Base-by-base conservation (phyloP, 2,888 invertebrate species). In the Eubasilissa splendida region DNA sequence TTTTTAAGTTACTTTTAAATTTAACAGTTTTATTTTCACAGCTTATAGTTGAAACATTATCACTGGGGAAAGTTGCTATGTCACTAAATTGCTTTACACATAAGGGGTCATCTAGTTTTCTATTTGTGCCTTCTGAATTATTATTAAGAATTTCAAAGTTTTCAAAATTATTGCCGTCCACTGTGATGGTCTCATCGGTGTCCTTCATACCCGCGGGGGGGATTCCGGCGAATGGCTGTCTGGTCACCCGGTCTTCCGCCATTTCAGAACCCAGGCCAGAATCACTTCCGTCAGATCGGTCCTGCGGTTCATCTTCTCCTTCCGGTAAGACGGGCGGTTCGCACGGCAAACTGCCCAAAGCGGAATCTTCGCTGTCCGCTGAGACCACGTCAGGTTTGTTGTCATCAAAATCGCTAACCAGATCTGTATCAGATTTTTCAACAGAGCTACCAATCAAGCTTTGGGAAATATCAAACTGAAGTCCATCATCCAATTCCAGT, bases 201-300 rank as follows among this genome's bases (percentile, higher is more conserved):
- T 79, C 14, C 14, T 80, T 82, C 86, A 84, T 86, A 82, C 84
- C 86, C 86, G 85, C 85, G 87, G 84, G 87, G 85, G 85, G 87
- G n/a, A 82, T 52, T 8, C 54, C 76, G n/a, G 60, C 68, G 58
- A 81, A 82, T 11, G 81, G 70, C 52, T 82, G 82, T 33, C 80
- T 80, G 58, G 70, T 54, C 8, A 77, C 60, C 74, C 77, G 76
- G 85, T 94, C 94, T 83, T 94, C 94, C 78, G 91, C 90, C 77
- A 93, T 91, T 88, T 96, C 96, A 56, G 94, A 94, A 5, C 96
- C 96, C 53, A 96, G 87, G 0, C 96, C 96, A 0, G 96, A 96
- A 88, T 96, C 96, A 76, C 96, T 96, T 9, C 96, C 95, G 86
- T 96, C 96, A 63, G 95, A 95, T 78, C 95, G 91, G 83, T 93